phyloP scores from a whole-genome alignment of 2,888 invertebrate species.

The Caenorhabditis becei region DNA sequence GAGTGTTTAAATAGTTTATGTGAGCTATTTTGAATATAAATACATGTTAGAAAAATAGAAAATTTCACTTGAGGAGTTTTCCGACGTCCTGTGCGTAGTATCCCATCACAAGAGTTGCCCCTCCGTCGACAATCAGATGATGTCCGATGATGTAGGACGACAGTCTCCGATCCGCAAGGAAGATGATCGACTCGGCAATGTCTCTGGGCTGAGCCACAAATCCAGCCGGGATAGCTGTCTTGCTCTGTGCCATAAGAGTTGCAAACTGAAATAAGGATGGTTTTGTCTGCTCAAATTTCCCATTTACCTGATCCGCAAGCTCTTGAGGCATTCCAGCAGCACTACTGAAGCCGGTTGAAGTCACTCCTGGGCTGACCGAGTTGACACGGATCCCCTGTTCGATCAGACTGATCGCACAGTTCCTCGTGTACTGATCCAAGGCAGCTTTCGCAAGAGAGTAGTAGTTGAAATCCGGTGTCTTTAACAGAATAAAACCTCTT shows the following conservation, averaged over 20 bases:
- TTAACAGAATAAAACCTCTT: not conserved
- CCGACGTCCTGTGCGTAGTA: not conserved
- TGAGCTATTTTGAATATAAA: no score
- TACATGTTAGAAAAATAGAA: no score
- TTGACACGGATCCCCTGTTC: slow-evolving; percentile 14
- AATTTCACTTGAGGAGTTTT: not conserved
- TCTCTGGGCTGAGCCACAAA: slow-evolving; percentile 40
- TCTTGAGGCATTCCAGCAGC: not conserved
- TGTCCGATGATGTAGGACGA: slow-evolving; percentile 62
- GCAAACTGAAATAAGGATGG: no score
- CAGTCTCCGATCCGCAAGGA: slow-evolving; percentile 45
- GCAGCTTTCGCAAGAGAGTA: slow-evolving; percentile 4
- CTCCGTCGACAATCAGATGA: slow-evolving; percentile 55
- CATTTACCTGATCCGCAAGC: not conserved
- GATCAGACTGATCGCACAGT: not conserved
- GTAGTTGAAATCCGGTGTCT: not conserved
- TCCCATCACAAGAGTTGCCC: slow-evolving; percentile 47
- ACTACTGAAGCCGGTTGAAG: not conserved
- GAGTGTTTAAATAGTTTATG: no score
- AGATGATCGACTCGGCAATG: slow-evolving; percentile 54
- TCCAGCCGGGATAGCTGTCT: slow-evolving; percentile 36
- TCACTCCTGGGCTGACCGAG: slow-evolving; percentile 1
- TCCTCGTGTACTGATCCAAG: slow-evolving; percentile 5
- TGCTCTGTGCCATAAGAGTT: slow-evolving; percentile 11
- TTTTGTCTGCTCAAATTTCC: no score